Conservation (phyloP, 1,140 invertebrate genomes). For the Drosophila kikkawai region DNA sequence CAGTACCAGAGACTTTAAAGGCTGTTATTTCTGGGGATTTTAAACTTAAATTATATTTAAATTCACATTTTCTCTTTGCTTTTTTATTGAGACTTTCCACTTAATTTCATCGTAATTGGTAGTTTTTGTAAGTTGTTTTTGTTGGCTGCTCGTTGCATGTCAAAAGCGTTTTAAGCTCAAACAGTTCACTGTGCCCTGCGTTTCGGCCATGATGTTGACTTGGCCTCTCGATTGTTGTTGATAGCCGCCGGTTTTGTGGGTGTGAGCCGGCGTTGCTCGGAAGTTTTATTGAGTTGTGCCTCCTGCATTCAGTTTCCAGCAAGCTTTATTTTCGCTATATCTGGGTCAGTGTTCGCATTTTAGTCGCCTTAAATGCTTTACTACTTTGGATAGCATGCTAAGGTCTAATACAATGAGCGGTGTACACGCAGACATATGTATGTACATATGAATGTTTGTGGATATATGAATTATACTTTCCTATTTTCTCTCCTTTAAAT, state of each 20-base stretch:
- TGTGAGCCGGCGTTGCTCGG: constrained; percentile 9
- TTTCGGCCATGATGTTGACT: constrained; percentile 51
- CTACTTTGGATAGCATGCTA: constrained; percentile 21
- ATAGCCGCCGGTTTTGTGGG: constrained; percentile 14
- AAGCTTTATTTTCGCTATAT: constrained; percentile 12
- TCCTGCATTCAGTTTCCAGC: constrained; percentile 31
- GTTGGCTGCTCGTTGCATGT: constrained; percentile 61
- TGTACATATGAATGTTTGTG: not conserved
- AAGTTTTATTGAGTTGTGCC: constrained; percentile 32
- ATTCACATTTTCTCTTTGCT: constrained; percentile 3
- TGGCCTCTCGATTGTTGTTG: constrained; percentile 36
- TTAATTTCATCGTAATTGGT: constrained; percentile 57
- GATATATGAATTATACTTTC: constrained; percentile 5
- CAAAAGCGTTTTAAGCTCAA: constrained; percentile 65
- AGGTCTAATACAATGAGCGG: constrained; percentile 4
- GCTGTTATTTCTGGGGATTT: not conserved
- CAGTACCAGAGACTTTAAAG: not conserved
- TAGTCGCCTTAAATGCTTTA: constrained; percentile 23
- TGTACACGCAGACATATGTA: not conserved
- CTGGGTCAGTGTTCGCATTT: constrained; percentile 53
- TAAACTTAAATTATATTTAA: not conserved
- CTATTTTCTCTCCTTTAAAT: not conserved
- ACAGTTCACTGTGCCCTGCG: constrained; percentile 37
- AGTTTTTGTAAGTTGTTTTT: constrained; percentile 39
- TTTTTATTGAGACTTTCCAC: constrained; percentile 32